Base-by-base conservation (phyloP, 2,797 vertebrate genomes). In the Phalanger gymnotis region DNA sequence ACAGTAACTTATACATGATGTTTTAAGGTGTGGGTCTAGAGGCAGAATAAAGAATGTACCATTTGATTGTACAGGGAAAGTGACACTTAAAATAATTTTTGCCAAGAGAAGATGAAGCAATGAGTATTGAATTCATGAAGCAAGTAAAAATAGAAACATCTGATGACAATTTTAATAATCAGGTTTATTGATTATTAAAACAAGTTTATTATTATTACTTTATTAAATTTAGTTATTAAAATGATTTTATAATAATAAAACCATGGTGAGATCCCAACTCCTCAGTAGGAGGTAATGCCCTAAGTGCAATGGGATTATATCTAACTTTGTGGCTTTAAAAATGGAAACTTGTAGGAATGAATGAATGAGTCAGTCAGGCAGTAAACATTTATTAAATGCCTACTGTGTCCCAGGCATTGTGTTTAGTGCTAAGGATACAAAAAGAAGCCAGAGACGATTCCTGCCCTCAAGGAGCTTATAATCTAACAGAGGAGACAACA, bases 21-120 rank as follows among this genome's bases (percentile, higher is more conserved):
- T 95, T 97, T 94, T 97, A 94, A 95, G 94, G 61, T 27, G 52
- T 96, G 97, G 92, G 13, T 97, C 90, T 93, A 73, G 56, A 97
- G 90, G 0, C 0, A 13, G 96, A 61, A 53, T 90, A 61, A 51
- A 91, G 94, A 91, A 66, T 81, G 11, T 34, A 91, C 91, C 95
- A 58, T 90, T 91, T 14, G 92, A 56, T 96, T 91, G 34, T 58
- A n/a, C 94, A 27, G 92, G 47, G 53, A 54, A 89, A 94, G 28
- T 34, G 54, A 28, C 95, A 27, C 92, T 47, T 96, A 95, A 96
- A n/a, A 92, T 97, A 92, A 97, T 95, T 7, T 0, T 47, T 92
- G 56, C 58, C 34, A 89, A 91, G 61, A 95, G 9, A 93, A 53
- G 51, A 34, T 51, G 96, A 95, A 53, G 16, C 51, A 90, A 0